A percentile compares a stretch with the other conserved stretches of the same genome.
Evolutionary conservation across 2,113 vertebrate species (phyloP).

Genomic region (Pelecanoides urinatrix): DNA sequence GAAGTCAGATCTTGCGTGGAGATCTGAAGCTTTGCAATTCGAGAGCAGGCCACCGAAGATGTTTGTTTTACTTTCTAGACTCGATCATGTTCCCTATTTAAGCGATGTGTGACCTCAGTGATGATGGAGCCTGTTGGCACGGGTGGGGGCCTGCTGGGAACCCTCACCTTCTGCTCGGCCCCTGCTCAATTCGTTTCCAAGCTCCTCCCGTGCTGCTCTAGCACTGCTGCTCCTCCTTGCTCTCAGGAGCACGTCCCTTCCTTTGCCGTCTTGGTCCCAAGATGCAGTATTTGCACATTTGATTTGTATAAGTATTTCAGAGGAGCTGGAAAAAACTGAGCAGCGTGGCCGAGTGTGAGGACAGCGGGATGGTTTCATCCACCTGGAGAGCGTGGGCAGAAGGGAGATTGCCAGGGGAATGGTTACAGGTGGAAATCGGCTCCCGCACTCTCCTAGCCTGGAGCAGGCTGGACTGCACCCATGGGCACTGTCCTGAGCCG

Average conservation of each 20-base stretch:
- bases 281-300: conserved; percentile 70
- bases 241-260: neutral
- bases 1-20: conserved; percentile 2
- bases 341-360: neutral
- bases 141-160: neutral
- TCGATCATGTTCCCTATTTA: conserved; percentile 3
- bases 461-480: neutral
- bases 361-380: neutral
- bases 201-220: conserved; percentile 8
- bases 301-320: conserved; percentile 16
- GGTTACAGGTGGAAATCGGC: neutral
- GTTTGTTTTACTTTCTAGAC: neutral
- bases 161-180: neutral
- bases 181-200: conserved; percentile 8
- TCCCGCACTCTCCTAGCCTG: neutral
- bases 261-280: neutral
- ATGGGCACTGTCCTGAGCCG: neutral
- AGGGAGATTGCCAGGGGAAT: neutral
- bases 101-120: neutral
- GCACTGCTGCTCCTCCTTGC: conserved; percentile 41
- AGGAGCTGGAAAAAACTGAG: conserved; percentile 50
- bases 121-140: neutral
- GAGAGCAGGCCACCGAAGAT: conserved; percentile 32
- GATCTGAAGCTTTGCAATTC: conserved; percentile 46
- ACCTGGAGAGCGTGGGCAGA: neutral